Conservation (phyloP, 1,140 invertebrate genomes). For the Forficula auricularia region DNA sequence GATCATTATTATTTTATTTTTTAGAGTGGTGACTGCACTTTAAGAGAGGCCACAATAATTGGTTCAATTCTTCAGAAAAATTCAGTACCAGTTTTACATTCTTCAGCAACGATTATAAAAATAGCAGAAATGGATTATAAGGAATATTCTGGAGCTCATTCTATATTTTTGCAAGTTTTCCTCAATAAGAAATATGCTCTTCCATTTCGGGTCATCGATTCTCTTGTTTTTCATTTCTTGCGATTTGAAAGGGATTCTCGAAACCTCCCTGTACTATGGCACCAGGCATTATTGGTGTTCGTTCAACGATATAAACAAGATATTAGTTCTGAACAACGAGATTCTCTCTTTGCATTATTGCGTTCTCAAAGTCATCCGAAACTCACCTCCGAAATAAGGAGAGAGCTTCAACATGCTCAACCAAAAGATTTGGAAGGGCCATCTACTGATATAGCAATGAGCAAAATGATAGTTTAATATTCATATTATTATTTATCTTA, state of each 20-base stretch:
- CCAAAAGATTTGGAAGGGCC: conserved; percentile 60
- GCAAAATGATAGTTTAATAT: too few relatives aligned
- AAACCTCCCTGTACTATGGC: conserved; percentile 88
- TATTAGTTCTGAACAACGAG: conserved; percentile 80
- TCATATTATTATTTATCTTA: too few relatives aligned
- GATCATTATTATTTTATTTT: too few relatives aligned
- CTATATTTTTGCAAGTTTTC: conserved; percentile 84
- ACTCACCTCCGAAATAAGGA: conserved; percentile 68
- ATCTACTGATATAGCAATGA: too few relatives aligned
- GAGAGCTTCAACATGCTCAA: conserved; percentile 65
- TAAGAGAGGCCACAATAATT: conserved; percentile 88
- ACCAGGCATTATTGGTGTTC: conserved; percentile 87
- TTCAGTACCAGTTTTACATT: conserved; percentile 92
- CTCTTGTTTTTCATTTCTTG: conserved; percentile 88
- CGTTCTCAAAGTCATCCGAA: conserved; percentile 59
- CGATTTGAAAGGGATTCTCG: conserved; percentile 66
- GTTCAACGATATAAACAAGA: conserved; percentile 90
- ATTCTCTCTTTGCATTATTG: conserved; percentile 62
- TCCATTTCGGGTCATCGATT: conserved; percentile 88
- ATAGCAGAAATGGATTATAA: conserved; percentile 98
- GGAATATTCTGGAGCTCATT: conserved; percentile 88
- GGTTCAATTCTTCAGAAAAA: conserved; percentile 79
- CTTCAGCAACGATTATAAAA: conserved; percentile 82
- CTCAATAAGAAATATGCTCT: conserved; percentile 97
- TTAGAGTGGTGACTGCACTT: conserved; percentile 76